phyloP scores from a whole-genome alignment of 2,113 vertebrate species.

The Sander lucioperca region DNA sequence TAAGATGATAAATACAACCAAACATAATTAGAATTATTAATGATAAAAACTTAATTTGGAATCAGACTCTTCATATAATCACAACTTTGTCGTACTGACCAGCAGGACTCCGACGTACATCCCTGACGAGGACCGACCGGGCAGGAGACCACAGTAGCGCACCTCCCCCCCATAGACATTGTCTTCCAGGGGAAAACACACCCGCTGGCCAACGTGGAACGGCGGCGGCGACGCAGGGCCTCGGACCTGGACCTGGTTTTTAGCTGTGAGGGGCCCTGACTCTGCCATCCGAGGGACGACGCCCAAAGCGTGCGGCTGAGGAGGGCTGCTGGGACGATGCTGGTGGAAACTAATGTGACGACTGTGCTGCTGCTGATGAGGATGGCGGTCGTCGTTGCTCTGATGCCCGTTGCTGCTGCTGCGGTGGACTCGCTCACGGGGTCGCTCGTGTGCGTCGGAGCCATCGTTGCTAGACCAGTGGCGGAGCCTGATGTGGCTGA shows the following conservation, averaged over 20 bases:
- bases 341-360: slow-evolving; percentile 45
- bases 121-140: slow-evolving; percentile 45
- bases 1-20: too few species aligned
- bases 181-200: slow-evolving; percentile 71
- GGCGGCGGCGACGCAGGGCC: not conserved
- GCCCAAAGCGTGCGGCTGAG: not conserved
- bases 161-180: slow-evolving; percentile 67
- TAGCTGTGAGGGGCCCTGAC: not conserved
- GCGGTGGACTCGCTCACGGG: slow-evolving; percentile 25
- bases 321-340: slow-evolving; percentile 16
- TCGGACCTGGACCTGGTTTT: slow-evolving; percentile 34
- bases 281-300: slow-evolving; percentile 71
- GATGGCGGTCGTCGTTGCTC: slow-evolving; percentile 10
- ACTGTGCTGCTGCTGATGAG: slow-evolving; percentile 7
- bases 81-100: slow-evolving; percentile 66
- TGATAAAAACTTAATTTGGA: too few species aligned
- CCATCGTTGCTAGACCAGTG: slow-evolving; percentile 33
- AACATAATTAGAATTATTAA: too few species aligned
- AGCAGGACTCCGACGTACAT: slow-evolving; percentile 78
- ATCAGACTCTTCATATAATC: too few species aligned
- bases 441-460: slow-evolving; percentile 27
- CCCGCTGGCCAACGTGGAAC: slow-evolving; percentile 73
- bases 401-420: slow-evolving; percentile 3
- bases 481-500: slow-evolving; percentile 68
- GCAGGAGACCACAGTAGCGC: slow-evolving; percentile 75